phyloP scores from a whole-genome alignment of 1,140 invertebrate genomes.

The Elysia chlorotica region DNA sequence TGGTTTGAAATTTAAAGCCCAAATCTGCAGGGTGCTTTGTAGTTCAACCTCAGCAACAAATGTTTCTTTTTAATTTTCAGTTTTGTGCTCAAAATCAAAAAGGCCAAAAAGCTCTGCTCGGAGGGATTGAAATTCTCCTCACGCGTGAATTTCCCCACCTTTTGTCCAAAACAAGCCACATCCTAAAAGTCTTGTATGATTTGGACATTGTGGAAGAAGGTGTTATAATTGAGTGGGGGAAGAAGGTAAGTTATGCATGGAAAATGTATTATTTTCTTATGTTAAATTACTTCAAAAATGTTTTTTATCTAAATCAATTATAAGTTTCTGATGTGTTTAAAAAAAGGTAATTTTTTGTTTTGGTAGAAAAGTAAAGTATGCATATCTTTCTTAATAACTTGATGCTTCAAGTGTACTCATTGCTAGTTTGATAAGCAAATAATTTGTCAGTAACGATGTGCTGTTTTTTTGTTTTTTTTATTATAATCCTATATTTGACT shows the following conservation, averaged over 20 bases:
- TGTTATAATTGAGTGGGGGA: conserved; percentile 67
- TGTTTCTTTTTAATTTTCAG: conserved; percentile 65
- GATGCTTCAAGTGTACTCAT: too few relatives aligned
- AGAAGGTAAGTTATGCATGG: conserved; percentile 72
- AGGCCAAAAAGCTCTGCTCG: conserved; percentile 93
- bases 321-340: too few relatives aligned
- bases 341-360: too few relatives aligned
- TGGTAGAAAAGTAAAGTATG: too few relatives aligned
- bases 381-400: too few relatives aligned
- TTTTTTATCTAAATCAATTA: too few relatives aligned
- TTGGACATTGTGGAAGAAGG: conserved; percentile 93
- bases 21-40: too few relatives aligned
- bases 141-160: conserved; percentile 75
- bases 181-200: conserved; percentile 95
- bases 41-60: background rate
- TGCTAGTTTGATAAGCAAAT: too few relatives aligned
- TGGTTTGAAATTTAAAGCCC: too few relatives aligned
- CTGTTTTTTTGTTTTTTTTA: too few relatives aligned
- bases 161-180: conserved; percentile 84
- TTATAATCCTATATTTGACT: too few relatives aligned
- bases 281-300: background rate
- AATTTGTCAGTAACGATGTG: too few relatives aligned
- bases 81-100: conserved; percentile 88
- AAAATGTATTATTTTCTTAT: background rate
- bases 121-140: conserved; percentile 93